Percentiles rank a stretch among this genome's conserved stretches.
Evolutionary conservation across 2,888 invertebrate species (phyloP).

Genomic region (Chrysolina haemoptera): DNA sequence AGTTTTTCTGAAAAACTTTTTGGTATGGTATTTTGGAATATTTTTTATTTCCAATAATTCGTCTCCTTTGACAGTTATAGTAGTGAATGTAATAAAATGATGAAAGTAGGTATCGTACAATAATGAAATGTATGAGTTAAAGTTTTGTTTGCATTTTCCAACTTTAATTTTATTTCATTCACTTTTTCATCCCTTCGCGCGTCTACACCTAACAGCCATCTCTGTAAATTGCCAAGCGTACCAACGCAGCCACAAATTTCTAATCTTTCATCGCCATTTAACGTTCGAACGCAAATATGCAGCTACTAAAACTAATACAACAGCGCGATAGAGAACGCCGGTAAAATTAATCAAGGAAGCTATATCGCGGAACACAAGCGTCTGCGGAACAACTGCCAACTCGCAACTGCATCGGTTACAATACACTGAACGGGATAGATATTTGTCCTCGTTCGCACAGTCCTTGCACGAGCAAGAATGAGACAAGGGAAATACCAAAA

Average conservation of each 20-base stretch:
- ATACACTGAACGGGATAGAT: conserved; percentile 46
- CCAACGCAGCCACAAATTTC: not conserved
- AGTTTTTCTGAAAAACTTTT: no score
- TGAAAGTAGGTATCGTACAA: no score
- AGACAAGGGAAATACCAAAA: conserved; percentile 37
- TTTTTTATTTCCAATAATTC: no score
- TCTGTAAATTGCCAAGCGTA: not conserved
- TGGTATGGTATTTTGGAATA: no score
- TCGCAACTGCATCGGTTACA: conserved; percentile 58
- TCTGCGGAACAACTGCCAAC: conserved; percentile 54
- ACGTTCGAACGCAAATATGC: conserved; percentile 34
- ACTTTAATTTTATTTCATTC: no score
- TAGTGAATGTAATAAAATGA: no score
- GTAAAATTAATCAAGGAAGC: conserved; percentile 61
- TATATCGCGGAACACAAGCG: conserved; percentile 55
- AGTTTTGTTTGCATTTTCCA: no score
- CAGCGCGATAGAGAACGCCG: conserved; percentile 46
- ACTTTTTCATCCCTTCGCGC: no score
- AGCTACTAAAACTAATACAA: conserved; percentile 42
- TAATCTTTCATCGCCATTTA: conserved; percentile 12
- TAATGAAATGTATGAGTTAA: no score
- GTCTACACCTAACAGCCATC: not conserved
- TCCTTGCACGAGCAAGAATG: conserved; percentile 25
- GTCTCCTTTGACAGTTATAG: no score
- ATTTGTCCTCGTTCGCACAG: conserved; percentile 26